Conservation (phyloP, 2,888 invertebrate species). For the Cerastoderma edule region DNA sequence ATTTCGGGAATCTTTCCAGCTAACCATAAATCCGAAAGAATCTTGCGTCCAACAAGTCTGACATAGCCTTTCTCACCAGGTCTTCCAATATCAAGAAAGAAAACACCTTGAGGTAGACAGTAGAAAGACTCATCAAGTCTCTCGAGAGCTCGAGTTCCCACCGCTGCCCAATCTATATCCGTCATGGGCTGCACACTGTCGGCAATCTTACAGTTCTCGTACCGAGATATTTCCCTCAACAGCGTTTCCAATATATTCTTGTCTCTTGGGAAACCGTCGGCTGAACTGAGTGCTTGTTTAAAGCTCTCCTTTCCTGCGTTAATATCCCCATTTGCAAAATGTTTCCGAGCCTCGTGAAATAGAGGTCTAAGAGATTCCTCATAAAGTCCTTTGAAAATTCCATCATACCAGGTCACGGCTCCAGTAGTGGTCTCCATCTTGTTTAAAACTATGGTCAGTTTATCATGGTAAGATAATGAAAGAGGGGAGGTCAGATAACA, state of each 20-base stretch:
- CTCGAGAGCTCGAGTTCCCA: slow-evolving; percentile 43
- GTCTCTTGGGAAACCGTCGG: slow-evolving; percentile 45
- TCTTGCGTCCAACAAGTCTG: slow-evolving; percentile 63
- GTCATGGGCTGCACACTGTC: slow-evolving; percentile 10
- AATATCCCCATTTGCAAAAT: slow-evolving; percentile 55
- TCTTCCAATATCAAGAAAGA: slow-evolving; percentile 59
- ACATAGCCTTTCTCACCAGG: slow-evolving; percentile 38
- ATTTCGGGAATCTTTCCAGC: slow-evolving; percentile 65
- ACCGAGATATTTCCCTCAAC: slow-evolving; percentile 53
- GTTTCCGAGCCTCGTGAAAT: slow-evolving; percentile 55
- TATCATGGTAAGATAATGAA: too few species aligned
- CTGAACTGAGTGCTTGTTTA: slow-evolving; percentile 38
- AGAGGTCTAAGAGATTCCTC: slow-evolving; percentile 46
- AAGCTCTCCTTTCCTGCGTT: slow-evolving; percentile 45
- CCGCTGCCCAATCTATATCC: slow-evolving; percentile 48
- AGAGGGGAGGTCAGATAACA: too few species aligned
- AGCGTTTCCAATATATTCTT: slow-evolving; percentile 55
- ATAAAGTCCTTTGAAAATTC: slow-evolving; percentile 70
- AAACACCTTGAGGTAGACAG: slow-evolving; percentile 65
- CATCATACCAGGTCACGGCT: slow-evolving; percentile 65
- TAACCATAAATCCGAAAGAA: slow-evolving; percentile 66
- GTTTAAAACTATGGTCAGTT: too few species aligned
- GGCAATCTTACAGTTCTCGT: slow-evolving; percentile 48
- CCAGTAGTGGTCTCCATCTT: slow-evolving; percentile 42
- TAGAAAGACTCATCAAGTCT: slow-evolving; percentile 55